These are phyloP conservation scores for Darevskia nairensis DNA, from an alignment of 2,797 vertebrate species.

Conservation along the genomic window DNA sequence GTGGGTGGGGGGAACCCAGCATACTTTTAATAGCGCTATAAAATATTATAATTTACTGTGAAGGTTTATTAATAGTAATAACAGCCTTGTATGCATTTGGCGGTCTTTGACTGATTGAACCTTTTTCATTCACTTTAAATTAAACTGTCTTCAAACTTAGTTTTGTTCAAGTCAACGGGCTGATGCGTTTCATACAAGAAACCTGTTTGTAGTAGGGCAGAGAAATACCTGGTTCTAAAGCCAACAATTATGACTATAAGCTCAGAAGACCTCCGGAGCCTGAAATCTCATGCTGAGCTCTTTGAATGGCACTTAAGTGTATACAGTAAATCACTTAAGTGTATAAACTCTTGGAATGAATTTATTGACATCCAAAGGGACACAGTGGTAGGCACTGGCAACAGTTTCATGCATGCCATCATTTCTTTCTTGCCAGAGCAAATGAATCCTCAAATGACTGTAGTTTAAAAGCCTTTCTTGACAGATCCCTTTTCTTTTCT, in stretches of 20 bases:
- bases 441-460: conserved; percentile 1
- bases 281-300: conserved; percentile 64
- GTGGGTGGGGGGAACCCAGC: neutral
- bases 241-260: conserved; percentile 62
- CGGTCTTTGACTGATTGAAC: neutral
- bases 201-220: conserved; percentile 53
- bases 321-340: conserved; percentile 53
- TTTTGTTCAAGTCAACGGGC: conserved; percentile 58
- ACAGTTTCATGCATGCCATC: conserved; percentile 25
- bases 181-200: conserved; percentile 55
- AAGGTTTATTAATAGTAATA: conserved; percentile 23
- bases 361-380: conserved; percentile 50
- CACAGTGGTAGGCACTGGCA: conserved; percentile 21
- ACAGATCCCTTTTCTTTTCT: neutral
- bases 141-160: conserved; percentile 61
- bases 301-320: conserved; percentile 67
- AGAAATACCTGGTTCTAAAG: conserved; percentile 63
- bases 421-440: neutral
- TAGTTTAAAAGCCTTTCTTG: conserved; percentile 32
- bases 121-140: conserved; percentile 41
- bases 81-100: conserved; percentile 9
- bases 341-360: conserved; percentile 62
- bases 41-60: conserved; percentile 25
- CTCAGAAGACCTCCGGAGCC: conserved; percentile 61
- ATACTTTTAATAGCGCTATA: conserved; percentile 19